Evolutionary conservation across 2,888 invertebrate species (phyloP).

Genomic region (Epinotia brunnichana): DNA sequence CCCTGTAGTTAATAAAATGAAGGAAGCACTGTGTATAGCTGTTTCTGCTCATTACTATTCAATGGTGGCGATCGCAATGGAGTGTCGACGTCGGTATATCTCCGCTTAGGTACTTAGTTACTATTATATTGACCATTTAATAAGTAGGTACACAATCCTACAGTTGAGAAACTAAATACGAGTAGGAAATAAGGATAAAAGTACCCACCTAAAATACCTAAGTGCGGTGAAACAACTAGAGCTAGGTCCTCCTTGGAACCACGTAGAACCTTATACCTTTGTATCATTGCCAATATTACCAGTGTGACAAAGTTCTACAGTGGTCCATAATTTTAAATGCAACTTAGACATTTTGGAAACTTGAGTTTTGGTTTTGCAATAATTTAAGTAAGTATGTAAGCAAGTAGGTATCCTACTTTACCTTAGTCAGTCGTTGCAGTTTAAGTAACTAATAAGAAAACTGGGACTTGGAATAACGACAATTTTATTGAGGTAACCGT

Average conservation of each 20-base stretch:
- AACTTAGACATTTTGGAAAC: no score
- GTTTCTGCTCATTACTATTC: slow-evolving; percentile 71
- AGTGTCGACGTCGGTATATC: slow-evolving; percentile 56
- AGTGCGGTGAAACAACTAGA: not conserved
- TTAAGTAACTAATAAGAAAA: not conserved
- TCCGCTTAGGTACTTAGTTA: slow-evolving; percentile 22
- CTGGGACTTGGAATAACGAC: slow-evolving; percentile 11
- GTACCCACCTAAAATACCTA: no score
- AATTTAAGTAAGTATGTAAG: no score
- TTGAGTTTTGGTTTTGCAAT: not conserved
- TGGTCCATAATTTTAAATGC: not conserved
- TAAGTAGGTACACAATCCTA: not conserved
- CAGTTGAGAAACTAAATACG: not conserved
- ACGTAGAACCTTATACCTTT: not conserved
- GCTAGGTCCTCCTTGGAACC: not conserved
- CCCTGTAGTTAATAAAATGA: slow-evolving; percentile 47
- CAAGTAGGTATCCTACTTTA: not conserved
- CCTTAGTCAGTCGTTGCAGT: not conserved
- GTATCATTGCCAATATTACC: not conserved
- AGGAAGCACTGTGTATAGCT: slow-evolving; percentile 51
- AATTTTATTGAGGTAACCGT: slow-evolving; percentile 33
- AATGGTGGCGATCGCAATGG: slow-evolving; percentile 62
- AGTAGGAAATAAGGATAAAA: no score
- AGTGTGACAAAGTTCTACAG: not conserved
- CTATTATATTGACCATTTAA: slow-evolving; percentile 13